phyloP scores from a whole-genome alignment of 2,888 invertebrate genomes.

The Baronia brevicornis region DNA sequence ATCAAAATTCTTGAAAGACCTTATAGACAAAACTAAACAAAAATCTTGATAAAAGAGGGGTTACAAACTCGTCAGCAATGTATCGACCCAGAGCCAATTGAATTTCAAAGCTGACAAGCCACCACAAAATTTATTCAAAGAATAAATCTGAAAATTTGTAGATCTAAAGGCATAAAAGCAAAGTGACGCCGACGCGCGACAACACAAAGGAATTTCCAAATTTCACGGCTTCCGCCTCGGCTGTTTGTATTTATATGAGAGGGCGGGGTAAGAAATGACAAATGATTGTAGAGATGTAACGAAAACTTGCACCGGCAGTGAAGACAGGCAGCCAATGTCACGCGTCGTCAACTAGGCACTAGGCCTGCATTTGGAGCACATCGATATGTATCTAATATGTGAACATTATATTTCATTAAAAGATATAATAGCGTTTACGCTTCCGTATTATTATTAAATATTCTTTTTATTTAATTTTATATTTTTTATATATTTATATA shows the following conservation, averaged over 20 bases:
- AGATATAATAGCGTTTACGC: too few species aligned
- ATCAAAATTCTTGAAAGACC: conserved; percentile 33
- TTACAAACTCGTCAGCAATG: conserved; percentile 65
- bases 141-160: conserved; percentile 76
- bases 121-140: conserved; percentile 75
- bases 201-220: conserved; percentile 74
- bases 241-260: conserved; percentile 71
- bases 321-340: conserved; percentile 33
- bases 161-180: conserved; percentile 69
- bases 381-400: too few species aligned
- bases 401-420: too few species aligned
- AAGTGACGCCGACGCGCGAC: conserved; percentile 64
- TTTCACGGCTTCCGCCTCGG: conserved; percentile 71
- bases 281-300: conserved; percentile 43
- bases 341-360: conserved; percentile 28
- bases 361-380: conserved; percentile 5
- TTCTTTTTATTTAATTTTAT: too few species aligned
- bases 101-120: conserved; percentile 73
- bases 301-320: conserved; percentile 22
- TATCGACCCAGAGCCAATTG: conserved; percentile 71
- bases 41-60: conserved; percentile 48
- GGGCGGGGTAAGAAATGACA: conserved; percentile 67
- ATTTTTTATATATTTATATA: too few species aligned
- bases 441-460: too few species aligned
- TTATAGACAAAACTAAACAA: conserved; percentile 36